These are phyloP conservation scores for Blastobasis lacticolella DNA, from an alignment of 2,888 invertebrate genomes.

Conservation along the genomic window DNA sequence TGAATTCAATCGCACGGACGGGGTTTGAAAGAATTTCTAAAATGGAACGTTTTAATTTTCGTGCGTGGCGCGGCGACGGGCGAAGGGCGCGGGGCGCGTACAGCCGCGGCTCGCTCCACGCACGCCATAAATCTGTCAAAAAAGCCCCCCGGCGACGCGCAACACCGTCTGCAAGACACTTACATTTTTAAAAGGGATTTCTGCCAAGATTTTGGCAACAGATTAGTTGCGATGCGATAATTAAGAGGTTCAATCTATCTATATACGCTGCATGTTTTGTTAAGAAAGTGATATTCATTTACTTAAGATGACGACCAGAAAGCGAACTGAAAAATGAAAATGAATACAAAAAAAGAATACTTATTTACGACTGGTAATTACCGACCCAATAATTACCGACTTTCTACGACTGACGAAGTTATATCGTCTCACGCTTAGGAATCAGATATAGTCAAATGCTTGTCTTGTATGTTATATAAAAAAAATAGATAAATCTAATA, in stretches of 20 bases:
- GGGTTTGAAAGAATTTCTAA: slow-evolving; percentile 43
- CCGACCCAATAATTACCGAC: too few relatives aligned
- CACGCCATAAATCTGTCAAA: slow-evolving; percentile 65
- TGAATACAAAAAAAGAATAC: too few relatives aligned
- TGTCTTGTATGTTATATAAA: too few relatives aligned
- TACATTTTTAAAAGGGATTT: slow-evolving; percentile 19
- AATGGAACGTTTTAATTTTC: slow-evolving; percentile 55
- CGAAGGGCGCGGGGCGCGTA: slow-evolving; percentile 27
- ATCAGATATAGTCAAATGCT: too few relatives aligned
- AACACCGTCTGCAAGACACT: slow-evolving; percentile 44
- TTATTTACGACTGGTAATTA: too few relatives aligned
- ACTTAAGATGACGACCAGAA: too few relatives aligned
- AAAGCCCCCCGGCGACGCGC: slow-evolving; percentile 43
- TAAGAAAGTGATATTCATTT: too few relatives aligned
- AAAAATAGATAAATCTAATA: too few relatives aligned
- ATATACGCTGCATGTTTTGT: neutral
- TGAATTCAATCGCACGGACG: slow-evolving; percentile 31
- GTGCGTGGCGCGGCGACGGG: slow-evolving; percentile 30
- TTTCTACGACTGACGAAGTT: too few relatives aligned
- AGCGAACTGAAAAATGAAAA: too few relatives aligned
- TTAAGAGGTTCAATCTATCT: neutral
- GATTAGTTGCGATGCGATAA: slow-evolving; percentile 1
- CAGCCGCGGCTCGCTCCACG: slow-evolving; percentile 42
- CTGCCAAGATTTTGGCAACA: neutral
- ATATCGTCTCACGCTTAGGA: too few relatives aligned